Conservation (phyloP, 2,797 vertebrate genomes). For the Lemur catta region DNA sequence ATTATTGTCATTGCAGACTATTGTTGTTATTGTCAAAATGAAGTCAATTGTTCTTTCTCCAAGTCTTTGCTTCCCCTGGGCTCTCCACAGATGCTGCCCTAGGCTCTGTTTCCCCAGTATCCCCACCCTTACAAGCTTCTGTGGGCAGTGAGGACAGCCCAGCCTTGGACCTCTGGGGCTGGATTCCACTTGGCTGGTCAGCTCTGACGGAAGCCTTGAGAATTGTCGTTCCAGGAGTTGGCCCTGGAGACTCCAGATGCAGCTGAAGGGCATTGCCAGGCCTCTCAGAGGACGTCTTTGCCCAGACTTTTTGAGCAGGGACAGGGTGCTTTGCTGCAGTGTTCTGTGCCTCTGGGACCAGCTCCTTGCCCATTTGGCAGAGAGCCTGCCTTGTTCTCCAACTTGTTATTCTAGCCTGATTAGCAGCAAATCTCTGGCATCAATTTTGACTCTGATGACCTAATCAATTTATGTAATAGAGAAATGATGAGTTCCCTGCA, state of each 20-base stretch:
- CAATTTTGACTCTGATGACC: constrained; percentile 26
- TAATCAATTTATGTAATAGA: constrained; percentile 71
- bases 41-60: background rate
- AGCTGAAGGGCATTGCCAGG: constrained; percentile 1
- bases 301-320: background rate
- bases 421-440: constrained; percentile 62
- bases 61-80: background rate
- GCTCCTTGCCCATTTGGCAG: constrained; percentile 57
- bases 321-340: constrained; percentile 35
- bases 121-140: background rate
- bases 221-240: background rate
- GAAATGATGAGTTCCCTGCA: constrained; percentile 62
- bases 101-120: background rate
- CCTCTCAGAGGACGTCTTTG: background rate
- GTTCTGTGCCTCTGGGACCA: constrained; percentile 35
- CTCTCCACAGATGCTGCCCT: background rate
- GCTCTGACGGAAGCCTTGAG: background rate
- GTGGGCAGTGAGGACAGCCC: background rate
- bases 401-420: constrained; percentile 62
- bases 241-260: background rate
- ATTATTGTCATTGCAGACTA: background rate
- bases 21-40: background rate
- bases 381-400: constrained; percentile 30
- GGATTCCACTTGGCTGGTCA: background rate
- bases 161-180: background rate